Evolutionary conservation across 2,113 vertebrate genomes (phyloP), one percentile per base, ranked within the genome.

Genomic region (Colistium nudipinnis): DNA sequence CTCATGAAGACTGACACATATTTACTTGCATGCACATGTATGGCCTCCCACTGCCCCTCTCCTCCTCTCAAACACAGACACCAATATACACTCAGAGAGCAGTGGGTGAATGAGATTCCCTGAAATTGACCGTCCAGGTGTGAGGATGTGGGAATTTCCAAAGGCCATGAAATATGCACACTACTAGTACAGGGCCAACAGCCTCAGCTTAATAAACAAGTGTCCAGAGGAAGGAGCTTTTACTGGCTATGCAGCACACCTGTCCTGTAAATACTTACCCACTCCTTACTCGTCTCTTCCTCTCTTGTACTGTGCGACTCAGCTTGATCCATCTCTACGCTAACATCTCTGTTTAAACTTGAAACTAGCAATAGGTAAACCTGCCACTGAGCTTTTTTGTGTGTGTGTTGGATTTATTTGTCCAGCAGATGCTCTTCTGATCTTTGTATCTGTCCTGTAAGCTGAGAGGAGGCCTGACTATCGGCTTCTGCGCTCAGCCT

Each of bases 51-150:
- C 39, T 35, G 53, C 27, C 41, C 71, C 62, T 45, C 17, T 56
- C 55, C 65, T 57, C 51, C 20, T 47, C 44, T 51, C 39, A 54
- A 44, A 55, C 61, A 47, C 54, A 60, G 0, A 11, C 55, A 64
- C 65, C 62, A 57, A 76, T 57, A 53, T 11, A 65, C 33, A 69
- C 39, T 70, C 41, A 16, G 41, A 51, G 36, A 68, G 33, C 36
- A 41, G 35, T 12, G 7, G 6, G 33, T 56, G 39, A 47, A n/a
- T 13, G 19, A 47, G 38, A 62, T 41, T 69, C 69, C 43, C 35
- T 67, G 56, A 74, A 82, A 87, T 85, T 69, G 70, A 78, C 67
- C 64, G 43, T 80, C 73, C 85, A 92, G 83, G 88, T 90, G 84
- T 80, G 78, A 75, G 45, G 41, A 81, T 74, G 59, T 80, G 74